Percentiles rank a stretch among this genome's conserved stretches.
phyloP scores from a whole-genome alignment of 2,888 invertebrate species.

The Globia sparganii region DNA sequence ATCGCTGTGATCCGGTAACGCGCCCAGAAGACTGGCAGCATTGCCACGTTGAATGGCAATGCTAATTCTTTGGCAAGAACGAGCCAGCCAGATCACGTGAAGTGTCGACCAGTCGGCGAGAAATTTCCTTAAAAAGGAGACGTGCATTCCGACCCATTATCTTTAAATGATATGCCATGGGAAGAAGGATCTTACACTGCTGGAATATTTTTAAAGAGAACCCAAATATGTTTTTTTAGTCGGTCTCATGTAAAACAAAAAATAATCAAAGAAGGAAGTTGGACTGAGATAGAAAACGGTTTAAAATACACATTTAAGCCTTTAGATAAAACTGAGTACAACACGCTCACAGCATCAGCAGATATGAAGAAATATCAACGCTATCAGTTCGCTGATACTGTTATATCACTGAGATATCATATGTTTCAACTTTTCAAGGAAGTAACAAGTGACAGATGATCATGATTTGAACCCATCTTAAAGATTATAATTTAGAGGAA shows the following conservation, averaged over 20 bases:
- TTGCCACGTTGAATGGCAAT: too few species aligned
- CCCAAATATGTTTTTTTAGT: background rate
- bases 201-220: background rate
- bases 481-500: constrained; percentile 13
- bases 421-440: background rate
- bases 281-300: background rate
- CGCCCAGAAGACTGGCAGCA: too few species aligned
- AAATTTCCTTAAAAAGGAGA: too few species aligned
- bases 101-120: too few species aligned
- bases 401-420: constrained; percentile 24
- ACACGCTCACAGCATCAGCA: constrained; percentile 23
- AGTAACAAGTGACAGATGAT: constrained; percentile 32
- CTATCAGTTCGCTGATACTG: constrained; percentile 36
- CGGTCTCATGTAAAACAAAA: background rate
- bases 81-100: too few species aligned
- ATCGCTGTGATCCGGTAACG: too few species aligned
- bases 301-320: constrained; percentile 36
- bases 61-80: too few species aligned
- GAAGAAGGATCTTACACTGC: background rate
- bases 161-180: background rate
- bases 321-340: constrained; percentile 29
- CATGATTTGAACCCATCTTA: constrained; percentile 16
- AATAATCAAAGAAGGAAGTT: constrained; percentile 26
- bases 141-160: too few species aligned
- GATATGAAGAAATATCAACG: constrained; percentile 19